Evolutionary conservation across 2,113 vertebrate species (phyloP).

Genomic region (Strix aluco): DNA sequence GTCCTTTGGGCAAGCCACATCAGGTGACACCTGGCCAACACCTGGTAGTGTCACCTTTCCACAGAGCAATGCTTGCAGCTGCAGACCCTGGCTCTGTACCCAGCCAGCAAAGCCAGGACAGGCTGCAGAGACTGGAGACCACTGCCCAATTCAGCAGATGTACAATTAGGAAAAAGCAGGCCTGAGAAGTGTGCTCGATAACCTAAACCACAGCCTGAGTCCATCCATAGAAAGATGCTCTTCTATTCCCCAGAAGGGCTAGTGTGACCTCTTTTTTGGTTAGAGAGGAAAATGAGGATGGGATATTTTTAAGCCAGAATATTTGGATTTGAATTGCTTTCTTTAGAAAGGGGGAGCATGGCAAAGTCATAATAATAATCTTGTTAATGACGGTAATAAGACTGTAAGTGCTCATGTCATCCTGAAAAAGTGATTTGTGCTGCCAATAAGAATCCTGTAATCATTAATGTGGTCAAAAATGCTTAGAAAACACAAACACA

Average conservation of each 20-base stretch:
- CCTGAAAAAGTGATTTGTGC: conserved; percentile 25
- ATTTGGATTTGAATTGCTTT: neutral
- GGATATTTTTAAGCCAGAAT: conserved; percentile 15
- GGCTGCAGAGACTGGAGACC: neutral
- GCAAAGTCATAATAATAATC: conserved; percentile 18
- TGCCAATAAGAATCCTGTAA: conserved; percentile 17
- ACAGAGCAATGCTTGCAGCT: neutral
- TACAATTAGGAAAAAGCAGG: neutral
- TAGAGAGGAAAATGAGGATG: conserved; percentile 14
- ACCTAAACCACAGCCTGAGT: neutral
- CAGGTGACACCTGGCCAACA: neutral
- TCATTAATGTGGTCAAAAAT: neutral
- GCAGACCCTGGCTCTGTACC: neutral
- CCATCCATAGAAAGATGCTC: neutral
- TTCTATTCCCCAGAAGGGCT: neutral
- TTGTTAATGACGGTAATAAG: conserved; percentile 41
- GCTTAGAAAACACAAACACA: neutral
- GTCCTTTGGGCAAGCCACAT: neutral
- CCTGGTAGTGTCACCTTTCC: neutral
- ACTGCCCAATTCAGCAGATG: neutral
- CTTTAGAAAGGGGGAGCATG: neutral
- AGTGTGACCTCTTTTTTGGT: neutral
- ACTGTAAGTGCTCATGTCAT: conserved; percentile 12
- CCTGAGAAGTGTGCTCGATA: neutral
- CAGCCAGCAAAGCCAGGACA: neutral